These are phyloP conservation scores for Plagiodera versicolora DNA, from an alignment of 2,888 invertebrate species.

Conservation along the genomic window DNA sequence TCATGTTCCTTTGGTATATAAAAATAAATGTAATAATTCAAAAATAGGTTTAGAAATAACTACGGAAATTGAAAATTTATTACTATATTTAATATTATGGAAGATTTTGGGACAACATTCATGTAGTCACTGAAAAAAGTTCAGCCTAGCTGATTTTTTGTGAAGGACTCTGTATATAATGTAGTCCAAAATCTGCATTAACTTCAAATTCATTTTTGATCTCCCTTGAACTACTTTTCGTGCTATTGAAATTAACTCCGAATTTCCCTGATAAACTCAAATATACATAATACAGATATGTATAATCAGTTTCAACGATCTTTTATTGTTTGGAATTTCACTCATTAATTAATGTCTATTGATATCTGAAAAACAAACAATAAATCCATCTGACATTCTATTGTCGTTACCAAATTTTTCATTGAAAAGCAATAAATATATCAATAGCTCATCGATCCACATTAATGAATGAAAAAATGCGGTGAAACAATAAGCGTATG, in stretches of 20 bases:
- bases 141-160: too few species aligned
- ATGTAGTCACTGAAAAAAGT: too few species aligned
- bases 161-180: background rate
- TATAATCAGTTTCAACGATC: background rate
- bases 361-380: background rate
- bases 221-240: background rate
- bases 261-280: background rate
- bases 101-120: too few species aligned
- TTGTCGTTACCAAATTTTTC: constrained; percentile 12
- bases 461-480: constrained; percentile 14
- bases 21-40: too few species aligned
- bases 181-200: background rate
- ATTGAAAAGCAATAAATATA: constrained; percentile 15
- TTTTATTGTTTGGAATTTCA: background rate
- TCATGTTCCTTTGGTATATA: too few species aligned
- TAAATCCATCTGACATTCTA: background rate
- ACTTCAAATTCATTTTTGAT: background rate
- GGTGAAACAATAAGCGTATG: constrained; percentile 20
- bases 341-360: background rate
- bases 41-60: too few species aligned
- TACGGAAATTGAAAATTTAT: too few species aligned
- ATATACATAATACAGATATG: background rate
- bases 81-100: too few species aligned
- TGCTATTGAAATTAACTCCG: background rate
- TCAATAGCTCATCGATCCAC: constrained; percentile 17